Base-by-base conservation (phyloP, 2,888 invertebrate species). In the Drosophila macrospina region DNA sequence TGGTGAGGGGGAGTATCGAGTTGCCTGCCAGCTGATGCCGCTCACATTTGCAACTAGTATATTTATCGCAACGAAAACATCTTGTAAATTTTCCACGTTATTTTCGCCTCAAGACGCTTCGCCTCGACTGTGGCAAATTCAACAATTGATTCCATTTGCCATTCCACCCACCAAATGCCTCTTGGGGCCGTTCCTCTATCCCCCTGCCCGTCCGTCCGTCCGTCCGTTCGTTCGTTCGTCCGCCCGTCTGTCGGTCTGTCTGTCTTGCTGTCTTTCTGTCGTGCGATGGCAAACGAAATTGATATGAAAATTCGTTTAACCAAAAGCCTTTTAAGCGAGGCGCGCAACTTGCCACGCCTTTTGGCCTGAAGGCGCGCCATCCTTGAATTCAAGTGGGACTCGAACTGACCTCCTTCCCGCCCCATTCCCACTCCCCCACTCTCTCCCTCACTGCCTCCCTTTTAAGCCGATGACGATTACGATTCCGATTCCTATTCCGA, bases 221-320 rank as follows among this genome's bases (percentile, higher is more conserved):
- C 10, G 37, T 30, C 16, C n/a, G 26, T 16, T 26, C 7, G 4
- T 39, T n/a, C 1, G 13, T 48, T 26, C 7, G 16, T 28, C 34
- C 37, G 28, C 28, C 34, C 10, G 11, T 39, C 26, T 3, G 15
- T 55, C 5, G 37, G 36, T 42, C 24, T 10, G 37, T 30, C n/a
- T n/a, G n/a, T n/a, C n/a, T n/a, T n/a, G n/a, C n/a, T n/a, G n/a
- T n/a, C n/a, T n/a, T n/a, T n/a, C 30, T 60, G 41, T 44, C 37
- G 39, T 52, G 44, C 57, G 42, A 36, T 56, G 67, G 42, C 63
- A 59, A 48, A 55, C 77, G 74, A 79, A 84, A 79, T 79, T 86
- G 74, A 86, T 84, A 88, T 88, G 88, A 84, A 88, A 88, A 88
- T 88, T 88, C 88, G 88, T 78, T 85, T 88, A 82, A 68, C 63